phyloP scores from a whole-genome alignment of 2,797 vertebrate species.

The Enteromius afrohamiltoni region DNA sequence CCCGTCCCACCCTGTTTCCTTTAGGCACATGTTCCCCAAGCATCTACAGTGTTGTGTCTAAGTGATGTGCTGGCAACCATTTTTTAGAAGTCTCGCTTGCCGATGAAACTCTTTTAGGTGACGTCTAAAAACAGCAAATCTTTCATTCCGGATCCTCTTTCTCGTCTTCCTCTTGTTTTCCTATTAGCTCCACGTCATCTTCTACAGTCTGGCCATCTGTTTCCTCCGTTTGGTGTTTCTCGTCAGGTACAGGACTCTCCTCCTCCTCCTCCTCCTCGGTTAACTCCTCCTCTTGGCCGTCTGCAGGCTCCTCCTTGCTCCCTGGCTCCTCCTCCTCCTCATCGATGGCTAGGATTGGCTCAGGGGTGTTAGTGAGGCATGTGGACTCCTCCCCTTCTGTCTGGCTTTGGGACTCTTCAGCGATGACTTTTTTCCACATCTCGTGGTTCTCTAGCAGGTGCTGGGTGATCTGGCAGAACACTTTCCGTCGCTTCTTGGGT shows the following conservation, averaged over 20 bases:
- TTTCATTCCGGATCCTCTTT: constrained; percentile 69
- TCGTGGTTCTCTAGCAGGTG: constrained; percentile 95
- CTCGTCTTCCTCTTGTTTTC: constrained; percentile 65
- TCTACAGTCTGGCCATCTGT: constrained; percentile 49
- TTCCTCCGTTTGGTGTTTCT: constrained; percentile 20
- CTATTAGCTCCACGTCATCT: constrained; percentile 59
- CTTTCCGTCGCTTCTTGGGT: constrained; percentile 86
- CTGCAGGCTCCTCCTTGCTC: constrained; percentile 75
- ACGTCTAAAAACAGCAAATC: constrained; percentile 64
- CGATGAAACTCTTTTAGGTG: constrained; percentile 70
- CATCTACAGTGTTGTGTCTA: constrained; percentile 99
- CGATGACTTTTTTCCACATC: constrained; percentile 98
- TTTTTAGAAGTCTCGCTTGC: constrained; percentile 75
- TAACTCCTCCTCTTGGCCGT: constrained; percentile 55
- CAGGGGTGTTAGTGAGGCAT: constrained; percentile 79
- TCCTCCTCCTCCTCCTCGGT: constrained; percentile 36
- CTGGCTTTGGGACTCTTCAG: constrained; percentile 82
- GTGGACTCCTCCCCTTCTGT: constrained; percentile 72
- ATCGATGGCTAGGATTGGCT: constrained; percentile 90
- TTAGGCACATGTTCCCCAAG: constrained; percentile 86
- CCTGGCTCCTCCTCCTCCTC: constrained; percentile 94
- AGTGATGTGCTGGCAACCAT: constrained; percentile 92
- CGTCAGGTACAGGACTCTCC: constrained; percentile 13
- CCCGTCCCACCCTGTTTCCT: constrained; percentile 75
- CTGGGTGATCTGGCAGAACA: constrained; percentile 95